phyloP scores from a whole-genome alignment of 2,797 vertebrate genomes.

The Cyclura pinguis region DNA sequence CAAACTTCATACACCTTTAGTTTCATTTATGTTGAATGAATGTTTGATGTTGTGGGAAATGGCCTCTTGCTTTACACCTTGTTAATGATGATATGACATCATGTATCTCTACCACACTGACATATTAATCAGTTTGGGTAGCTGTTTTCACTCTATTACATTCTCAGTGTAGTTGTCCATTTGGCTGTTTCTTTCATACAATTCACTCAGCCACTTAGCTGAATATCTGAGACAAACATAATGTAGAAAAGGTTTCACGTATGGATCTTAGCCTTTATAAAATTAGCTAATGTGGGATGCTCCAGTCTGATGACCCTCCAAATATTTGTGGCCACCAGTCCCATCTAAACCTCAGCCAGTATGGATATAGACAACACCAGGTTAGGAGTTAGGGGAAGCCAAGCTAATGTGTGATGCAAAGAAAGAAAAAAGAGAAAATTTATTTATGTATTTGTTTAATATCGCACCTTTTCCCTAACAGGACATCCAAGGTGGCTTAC shows the following conservation, averaged over 20 bases:
- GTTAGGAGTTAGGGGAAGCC: too few species aligned
- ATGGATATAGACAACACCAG: too few species aligned
- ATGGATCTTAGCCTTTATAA: background rate
- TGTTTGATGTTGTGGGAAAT: background rate
- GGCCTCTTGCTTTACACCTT: background rate
- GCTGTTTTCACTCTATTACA: background rate
- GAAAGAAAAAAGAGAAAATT: too few species aligned
- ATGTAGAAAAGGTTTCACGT: background rate
- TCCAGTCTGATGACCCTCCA: background rate
- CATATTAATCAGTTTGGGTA: background rate
- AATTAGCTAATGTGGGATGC: background rate
- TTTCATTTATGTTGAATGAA: background rate
- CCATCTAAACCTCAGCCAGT: too few species aligned
- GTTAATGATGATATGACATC: background rate
- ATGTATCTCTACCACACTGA: background rate
- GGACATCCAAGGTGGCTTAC: too few species aligned
- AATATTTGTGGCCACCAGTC: background rate
- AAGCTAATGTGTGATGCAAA: too few species aligned
- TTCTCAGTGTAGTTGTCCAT: background rate
- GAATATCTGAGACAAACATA: background rate
- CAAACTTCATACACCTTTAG: background rate
- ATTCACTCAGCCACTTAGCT: background rate
- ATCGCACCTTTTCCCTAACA: too few species aligned
- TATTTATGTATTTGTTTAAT: too few species aligned
- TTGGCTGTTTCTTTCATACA: background rate